phyloP scores from a whole-genome alignment of 2,888 invertebrate genomes.

The Unio delphinus region DNA sequence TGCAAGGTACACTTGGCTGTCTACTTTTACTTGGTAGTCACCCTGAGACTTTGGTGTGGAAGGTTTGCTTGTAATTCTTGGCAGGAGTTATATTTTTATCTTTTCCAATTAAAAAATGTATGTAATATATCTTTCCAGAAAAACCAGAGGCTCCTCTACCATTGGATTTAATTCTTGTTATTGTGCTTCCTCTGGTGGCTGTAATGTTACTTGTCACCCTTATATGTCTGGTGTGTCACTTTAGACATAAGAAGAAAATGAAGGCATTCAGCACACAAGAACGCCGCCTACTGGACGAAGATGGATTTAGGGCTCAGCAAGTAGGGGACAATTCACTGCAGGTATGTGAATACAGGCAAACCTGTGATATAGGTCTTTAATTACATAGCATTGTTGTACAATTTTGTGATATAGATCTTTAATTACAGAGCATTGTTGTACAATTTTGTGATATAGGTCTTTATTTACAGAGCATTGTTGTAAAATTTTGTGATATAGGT shows the following conservation, averaged over 20 bases:
- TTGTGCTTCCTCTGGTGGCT: conserved; percentile 35
- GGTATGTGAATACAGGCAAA: conserved; percentile 31
- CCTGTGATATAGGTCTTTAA: background rate
- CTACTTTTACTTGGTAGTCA: no score
- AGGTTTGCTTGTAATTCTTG: no score
- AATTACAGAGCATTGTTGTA: no score
- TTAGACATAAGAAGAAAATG: conserved; percentile 43
- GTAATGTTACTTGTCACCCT: conserved; percentile 21
- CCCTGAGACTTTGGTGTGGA: no score
- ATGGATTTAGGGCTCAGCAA: conserved; percentile 56
- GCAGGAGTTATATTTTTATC: no score
- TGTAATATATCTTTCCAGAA: conserved; percentile 12
- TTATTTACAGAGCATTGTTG: no score
- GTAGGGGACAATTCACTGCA: conserved; percentile 61
- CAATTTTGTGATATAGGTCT: no score
- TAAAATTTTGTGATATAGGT: background rate
- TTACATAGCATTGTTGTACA: background rate
- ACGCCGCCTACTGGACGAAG: conserved; percentile 39
- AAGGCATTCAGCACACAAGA: conserved; percentile 37
- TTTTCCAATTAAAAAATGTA: no score
- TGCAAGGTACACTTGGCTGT: no score
- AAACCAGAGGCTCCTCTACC: conserved; percentile 3
- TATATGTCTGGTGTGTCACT: conserved; percentile 35
- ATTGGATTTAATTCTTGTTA: conserved; percentile 33
- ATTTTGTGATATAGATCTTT: no score